Conservation (phyloP, 2,113 vertebrate species). For the Eira barbara region DNA sequence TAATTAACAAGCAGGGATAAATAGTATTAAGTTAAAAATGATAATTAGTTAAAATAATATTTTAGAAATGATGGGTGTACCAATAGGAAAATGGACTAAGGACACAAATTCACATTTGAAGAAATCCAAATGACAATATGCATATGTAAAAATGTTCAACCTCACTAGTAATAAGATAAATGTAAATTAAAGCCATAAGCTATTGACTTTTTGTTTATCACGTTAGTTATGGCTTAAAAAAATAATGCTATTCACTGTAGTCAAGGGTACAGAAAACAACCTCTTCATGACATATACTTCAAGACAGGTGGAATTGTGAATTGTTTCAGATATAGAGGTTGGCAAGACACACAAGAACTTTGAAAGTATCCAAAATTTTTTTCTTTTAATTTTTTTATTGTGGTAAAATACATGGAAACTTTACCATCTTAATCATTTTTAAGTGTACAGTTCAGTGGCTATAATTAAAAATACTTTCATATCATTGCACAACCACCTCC, state of each 20-base stretch:
- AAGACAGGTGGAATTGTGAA: not conserved
- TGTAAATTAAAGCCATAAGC: not conserved
- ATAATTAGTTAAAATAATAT: conserved; percentile 20
- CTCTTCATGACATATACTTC: not conserved
- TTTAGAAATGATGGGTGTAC: not conserved
- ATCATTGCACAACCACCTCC: not conserved
- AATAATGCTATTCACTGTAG: not conserved
- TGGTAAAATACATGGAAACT: not conserved
- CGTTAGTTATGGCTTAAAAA: not conserved
- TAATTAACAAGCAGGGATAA: conserved; percentile 53
- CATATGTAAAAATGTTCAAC: not conserved
- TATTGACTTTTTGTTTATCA: conserved; percentile 1
- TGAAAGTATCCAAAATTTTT: not conserved
- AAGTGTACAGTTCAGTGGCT: not conserved
- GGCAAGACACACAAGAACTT: not conserved
- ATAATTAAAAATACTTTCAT: not conserved
- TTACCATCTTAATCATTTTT: not conserved
- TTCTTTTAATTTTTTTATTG: not conserved
- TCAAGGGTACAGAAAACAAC: not conserved
- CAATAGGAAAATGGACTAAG: conserved; percentile 19
- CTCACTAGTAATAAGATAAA: conserved; percentile 7
- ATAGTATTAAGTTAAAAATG: conserved; percentile 31
- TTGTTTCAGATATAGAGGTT: not conserved
- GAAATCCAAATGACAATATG: conserved; percentile 25
- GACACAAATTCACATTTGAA: not conserved